phyloP scores from a whole-genome alignment of 2,888 invertebrate genomes.

The Eustalomyia histrio region DNA sequence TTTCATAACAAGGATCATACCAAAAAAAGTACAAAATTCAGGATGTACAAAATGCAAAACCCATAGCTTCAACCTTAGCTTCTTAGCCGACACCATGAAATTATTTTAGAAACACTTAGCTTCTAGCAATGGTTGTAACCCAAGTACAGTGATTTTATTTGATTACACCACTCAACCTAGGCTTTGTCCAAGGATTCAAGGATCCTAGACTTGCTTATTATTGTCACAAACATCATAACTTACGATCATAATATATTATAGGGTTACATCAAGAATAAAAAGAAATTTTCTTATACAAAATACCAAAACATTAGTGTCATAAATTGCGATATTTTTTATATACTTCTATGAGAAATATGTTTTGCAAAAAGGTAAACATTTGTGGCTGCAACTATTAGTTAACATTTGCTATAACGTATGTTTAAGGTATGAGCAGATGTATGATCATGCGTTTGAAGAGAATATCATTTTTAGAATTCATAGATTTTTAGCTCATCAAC shows the following conservation, averaged over 20 bases:
- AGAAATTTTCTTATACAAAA: slow-evolving; percentile 26
- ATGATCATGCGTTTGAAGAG: slow-evolving; percentile 31
- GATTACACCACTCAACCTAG: too few species aligned
- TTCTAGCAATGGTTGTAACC: too few species aligned
- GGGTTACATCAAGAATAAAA: neutral
- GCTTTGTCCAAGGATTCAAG: too few species aligned
- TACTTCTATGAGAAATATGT: neutral
- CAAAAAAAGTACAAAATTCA: too few species aligned
- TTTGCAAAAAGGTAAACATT: slow-evolving; percentile 1
- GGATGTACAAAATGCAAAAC: too few species aligned
- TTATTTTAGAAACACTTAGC: too few species aligned
- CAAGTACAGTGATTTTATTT: too few species aligned
- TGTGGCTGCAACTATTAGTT: neutral
- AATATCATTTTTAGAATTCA: slow-evolving; percentile 57
- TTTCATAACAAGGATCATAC: too few species aligned
- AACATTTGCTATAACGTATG: slow-evolving; percentile 46
- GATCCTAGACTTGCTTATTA: too few species aligned
- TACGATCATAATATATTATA: neutral
- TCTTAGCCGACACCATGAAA: too few species aligned
- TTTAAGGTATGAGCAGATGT: slow-evolving; percentile 33
- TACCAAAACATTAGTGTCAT: slow-evolving; percentile 38
- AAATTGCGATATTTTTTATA: slow-evolving; percentile 20
- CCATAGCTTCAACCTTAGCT: too few species aligned
- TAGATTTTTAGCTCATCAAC: slow-evolving; percentile 63
- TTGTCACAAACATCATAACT: too few species aligned